A percentile compares a stretch with the other conserved stretches of the same genome.
Evolutionary conservation across 2,113 vertebrate species (phyloP).

Genomic region (Notothenia rossii): DNA sequence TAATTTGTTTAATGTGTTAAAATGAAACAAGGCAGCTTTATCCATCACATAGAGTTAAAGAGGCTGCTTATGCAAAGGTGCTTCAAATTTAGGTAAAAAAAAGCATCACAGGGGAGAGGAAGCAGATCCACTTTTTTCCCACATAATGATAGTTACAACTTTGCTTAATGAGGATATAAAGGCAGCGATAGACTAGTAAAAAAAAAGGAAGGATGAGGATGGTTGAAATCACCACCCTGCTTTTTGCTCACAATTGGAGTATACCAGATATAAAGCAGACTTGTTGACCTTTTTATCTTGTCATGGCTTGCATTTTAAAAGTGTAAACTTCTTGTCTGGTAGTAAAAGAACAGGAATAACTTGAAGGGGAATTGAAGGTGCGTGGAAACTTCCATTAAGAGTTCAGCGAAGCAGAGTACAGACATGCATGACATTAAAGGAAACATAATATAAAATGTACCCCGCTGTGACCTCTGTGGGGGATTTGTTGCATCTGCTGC

Average conservation of each 20-base stretch:
- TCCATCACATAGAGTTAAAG: neutral
- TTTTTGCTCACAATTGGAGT: neutral
- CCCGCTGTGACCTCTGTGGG: slow-evolving; percentile 44
- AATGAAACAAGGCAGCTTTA: neutral
- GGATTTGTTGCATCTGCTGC: slow-evolving; percentile 44
- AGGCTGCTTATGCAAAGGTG: neutral
- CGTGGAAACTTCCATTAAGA: slow-evolving; percentile 26
- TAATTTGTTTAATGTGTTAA: neutral
- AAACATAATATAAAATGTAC: slow-evolving; percentile 41
- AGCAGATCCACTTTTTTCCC: neutral
- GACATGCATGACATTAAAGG: slow-evolving; percentile 53
- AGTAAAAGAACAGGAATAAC: neutral
- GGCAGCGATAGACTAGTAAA: neutral
- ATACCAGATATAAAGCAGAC: neutral
- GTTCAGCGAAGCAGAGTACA: slow-evolving; percentile 26
- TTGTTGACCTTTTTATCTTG: slow-evolving; percentile 23
- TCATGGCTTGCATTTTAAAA: slow-evolving; percentile 10
- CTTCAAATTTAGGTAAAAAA: neutral
- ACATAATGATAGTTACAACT: neutral
- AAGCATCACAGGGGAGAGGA: neutral
- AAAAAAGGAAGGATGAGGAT: slow-evolving; percentile 1
- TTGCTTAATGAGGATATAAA: slow-evolving; percentile 9
- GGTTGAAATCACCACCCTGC: neutral
- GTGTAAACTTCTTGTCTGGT: neutral
- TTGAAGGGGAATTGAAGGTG: slow-evolving; percentile 1